Conservation (phyloP, 2,888 invertebrate genomes). For the Sinotaia quadrata region DNA sequence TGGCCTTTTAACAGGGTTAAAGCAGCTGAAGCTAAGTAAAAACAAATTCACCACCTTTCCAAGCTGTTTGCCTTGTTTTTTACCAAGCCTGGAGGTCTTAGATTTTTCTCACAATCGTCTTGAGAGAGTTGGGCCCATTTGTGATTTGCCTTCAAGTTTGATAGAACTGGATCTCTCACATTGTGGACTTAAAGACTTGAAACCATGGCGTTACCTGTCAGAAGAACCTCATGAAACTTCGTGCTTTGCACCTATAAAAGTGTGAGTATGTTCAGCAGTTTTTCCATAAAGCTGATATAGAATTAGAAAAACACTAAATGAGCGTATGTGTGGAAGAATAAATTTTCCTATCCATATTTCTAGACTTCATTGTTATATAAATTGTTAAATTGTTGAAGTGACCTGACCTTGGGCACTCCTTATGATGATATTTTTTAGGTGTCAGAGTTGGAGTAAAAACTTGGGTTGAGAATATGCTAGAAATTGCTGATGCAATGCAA, state of each 20-base stretch:
- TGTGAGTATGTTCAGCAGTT: constrained; percentile 19
- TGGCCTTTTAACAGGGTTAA: constrained; percentile 49
- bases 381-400: no score
- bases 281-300: no score
- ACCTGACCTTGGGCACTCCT: no score
- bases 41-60: constrained; percentile 92
- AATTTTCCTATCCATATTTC: no score
- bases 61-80: constrained; percentile 89
- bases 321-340: no score
- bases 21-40: constrained; percentile 85
- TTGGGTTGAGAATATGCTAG: no score
- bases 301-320: no score
- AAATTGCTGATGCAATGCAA: no score
- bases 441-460: no score
- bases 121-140: constrained; percentile 84
- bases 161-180: constrained; percentile 90
- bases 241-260: constrained; percentile 31
- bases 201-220: constrained; percentile 76
- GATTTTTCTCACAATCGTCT: constrained; percentile 92
- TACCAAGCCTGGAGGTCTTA: constrained; percentile 86
- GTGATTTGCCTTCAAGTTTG: constrained; percentile 89
- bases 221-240: constrained; percentile 28
- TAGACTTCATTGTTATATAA: no score
- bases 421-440: no score
- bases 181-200: constrained; percentile 77